phyloP scores from a whole-genome alignment of 2,888 invertebrate species.

The Hypomecis punctinalis region DNA sequence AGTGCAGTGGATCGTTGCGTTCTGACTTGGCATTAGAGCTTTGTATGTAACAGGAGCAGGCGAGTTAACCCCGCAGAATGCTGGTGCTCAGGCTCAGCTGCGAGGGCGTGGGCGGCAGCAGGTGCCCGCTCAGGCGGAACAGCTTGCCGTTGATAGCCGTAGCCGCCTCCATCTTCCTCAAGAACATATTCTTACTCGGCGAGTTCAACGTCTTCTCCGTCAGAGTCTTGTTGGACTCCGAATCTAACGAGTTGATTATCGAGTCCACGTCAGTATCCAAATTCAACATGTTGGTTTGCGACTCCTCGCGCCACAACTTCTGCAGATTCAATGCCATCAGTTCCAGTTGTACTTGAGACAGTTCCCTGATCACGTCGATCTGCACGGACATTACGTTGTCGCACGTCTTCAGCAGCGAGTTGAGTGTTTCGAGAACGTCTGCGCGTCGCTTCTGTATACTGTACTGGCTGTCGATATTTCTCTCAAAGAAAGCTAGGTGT shows the following conservation, averaged over 20 bases:
- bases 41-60: no score
- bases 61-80: conserved; percentile 45
- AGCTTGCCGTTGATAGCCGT: conserved; percentile 73
- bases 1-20: neutral
- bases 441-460: conserved; percentile 85
- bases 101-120: conserved; percentile 63
- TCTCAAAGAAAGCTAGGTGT: conserved; percentile 89
- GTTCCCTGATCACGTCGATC: conserved; percentile 84
- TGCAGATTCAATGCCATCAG: conserved; percentile 86
- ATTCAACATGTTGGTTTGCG: conserved; percentile 72
- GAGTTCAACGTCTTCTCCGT: conserved; percentile 72
- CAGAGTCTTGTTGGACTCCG: conserved; percentile 73
- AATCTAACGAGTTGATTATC: conserved; percentile 71
- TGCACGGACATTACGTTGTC: conserved; percentile 81
- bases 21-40: neutral
- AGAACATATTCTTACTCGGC: conserved; percentile 70
- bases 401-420: conserved; percentile 80
- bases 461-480: conserved; percentile 86
- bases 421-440: conserved; percentile 85
- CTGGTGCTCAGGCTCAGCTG: conserved; percentile 62
- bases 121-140: conserved; percentile 70
- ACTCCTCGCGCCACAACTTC: conserved; percentile 81
- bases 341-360: conserved; percentile 87
- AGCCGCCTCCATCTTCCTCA: conserved; percentile 79
- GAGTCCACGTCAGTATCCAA: conserved; percentile 72